Evolutionary conservation across 2,113 vertebrate species (phyloP).

Genomic region (Aix galericulata): DNA sequence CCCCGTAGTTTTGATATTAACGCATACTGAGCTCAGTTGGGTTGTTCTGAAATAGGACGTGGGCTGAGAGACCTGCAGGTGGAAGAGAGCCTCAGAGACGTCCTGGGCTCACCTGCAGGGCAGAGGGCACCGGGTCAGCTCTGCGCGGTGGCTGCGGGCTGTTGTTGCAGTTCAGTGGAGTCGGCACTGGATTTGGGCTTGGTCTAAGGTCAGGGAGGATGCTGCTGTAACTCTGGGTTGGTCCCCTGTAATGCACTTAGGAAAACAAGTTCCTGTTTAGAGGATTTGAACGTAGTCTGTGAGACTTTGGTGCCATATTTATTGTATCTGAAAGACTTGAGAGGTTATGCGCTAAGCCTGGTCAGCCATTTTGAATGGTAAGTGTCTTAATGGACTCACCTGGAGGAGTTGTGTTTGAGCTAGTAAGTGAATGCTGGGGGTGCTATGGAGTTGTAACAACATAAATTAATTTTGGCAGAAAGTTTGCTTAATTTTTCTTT

Average conservation of each 20-base stretch:
- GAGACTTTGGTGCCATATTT: background rate
- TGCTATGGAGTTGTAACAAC: background rate
- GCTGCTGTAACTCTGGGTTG: accelerated
- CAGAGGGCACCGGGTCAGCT: background rate
- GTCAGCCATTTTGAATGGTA: background rate
- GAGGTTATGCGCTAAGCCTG: background rate
- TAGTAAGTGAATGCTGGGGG: background rate
- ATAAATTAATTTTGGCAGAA: too few species aligned
- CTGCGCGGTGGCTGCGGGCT: background rate
- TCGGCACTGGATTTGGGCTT: background rate
- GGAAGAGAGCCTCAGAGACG: background rate
- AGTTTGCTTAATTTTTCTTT: background rate
- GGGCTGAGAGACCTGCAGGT: background rate
- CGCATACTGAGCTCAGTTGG: background rate
- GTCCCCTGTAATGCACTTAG: background rate
- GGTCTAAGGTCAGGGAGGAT: background rate
- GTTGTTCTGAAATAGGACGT: background rate
- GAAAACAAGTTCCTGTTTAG: background rate
- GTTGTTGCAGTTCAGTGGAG: background rate
- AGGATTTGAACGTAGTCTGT: background rate
- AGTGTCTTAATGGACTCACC: background rate
- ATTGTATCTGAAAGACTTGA: background rate
- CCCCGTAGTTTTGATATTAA: accelerated
- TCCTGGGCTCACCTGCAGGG: background rate
- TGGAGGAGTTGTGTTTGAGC: background rate